Percentiles rank a stretch among this genome's conserved stretches.
phyloP scores from a whole-genome alignment of 2,888 invertebrate species.

The Erannis defoliaria region DNA sequence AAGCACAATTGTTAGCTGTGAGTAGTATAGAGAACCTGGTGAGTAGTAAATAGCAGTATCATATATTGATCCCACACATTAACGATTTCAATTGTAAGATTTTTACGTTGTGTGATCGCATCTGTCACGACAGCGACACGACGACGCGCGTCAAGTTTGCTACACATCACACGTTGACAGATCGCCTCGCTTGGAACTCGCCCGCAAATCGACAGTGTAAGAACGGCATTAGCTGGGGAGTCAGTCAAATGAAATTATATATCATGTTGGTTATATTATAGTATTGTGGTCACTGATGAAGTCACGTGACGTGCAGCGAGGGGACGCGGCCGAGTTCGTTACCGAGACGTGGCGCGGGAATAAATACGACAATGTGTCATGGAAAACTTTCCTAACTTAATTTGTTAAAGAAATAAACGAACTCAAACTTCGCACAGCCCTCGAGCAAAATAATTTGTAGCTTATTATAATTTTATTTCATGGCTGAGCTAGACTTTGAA shows the following conservation, averaged over 20 bases:
- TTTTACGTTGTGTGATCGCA: too few species aligned
- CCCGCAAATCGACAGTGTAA: constrained; percentile 1
- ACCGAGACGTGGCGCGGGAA: constrained; percentile 5
- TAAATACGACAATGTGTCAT: not conserved
- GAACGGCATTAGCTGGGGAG: constrained; percentile 5
- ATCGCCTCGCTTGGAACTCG: not conserved
- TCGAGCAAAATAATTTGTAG: not conserved
- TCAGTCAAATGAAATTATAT: constrained; percentile 35
- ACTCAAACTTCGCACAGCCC: not conserved
- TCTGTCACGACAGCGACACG: too few species aligned
- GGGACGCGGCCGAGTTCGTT: not conserved
- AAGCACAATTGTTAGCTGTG: too few species aligned
- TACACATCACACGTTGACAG: not conserved
- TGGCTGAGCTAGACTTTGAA: constrained; percentile 5
- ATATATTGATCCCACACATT: too few species aligned
- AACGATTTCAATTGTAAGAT: too few species aligned
- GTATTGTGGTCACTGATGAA: constrained; percentile 26
- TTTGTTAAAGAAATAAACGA: constrained; percentile 8
- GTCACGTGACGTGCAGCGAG: constrained; percentile 9
- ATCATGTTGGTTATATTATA: constrained; percentile 37
- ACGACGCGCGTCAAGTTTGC: too few species aligned
- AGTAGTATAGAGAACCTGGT: too few species aligned
- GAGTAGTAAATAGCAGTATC: too few species aligned
- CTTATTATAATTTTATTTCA: constrained; percentile 3
- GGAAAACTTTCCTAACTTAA: constrained; percentile 2